A percentile compares a stretch with the other conserved stretches of the same genome.
These are phyloP conservation scores for Sialia sialis DNA, from an alignment of 2,113 vertebrate genomes.

Conservation along the genomic window DNA sequence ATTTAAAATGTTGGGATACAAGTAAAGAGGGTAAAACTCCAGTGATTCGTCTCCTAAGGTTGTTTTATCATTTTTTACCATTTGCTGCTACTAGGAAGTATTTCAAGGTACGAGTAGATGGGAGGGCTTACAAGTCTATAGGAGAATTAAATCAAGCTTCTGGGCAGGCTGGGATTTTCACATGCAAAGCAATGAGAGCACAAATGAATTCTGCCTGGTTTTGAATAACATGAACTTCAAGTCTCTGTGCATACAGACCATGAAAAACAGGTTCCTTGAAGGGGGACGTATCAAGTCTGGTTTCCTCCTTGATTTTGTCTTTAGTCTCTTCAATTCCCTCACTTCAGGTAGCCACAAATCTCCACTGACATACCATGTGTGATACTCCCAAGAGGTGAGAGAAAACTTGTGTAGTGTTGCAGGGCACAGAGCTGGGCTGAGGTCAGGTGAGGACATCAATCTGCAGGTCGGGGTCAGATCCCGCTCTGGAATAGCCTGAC, in stretches of 20 bases:
- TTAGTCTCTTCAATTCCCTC: neutral
- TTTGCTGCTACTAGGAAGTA: neutral
- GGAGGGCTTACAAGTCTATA: neutral
- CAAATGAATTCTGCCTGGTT: neutral
- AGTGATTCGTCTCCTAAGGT: neutral
- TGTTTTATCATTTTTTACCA: neutral
- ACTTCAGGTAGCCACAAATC: neutral
- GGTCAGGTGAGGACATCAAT: neutral
- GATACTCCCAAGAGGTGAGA: neutral
- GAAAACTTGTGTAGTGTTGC: neutral
- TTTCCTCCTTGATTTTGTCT: conserved; percentile 29
- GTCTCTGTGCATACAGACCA: neutral
- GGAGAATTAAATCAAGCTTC: neutral
- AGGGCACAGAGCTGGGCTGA: neutral
- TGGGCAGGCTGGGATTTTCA: neutral
- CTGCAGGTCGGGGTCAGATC: neutral
- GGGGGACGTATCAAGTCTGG: neutral
- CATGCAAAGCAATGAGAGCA: neutral
- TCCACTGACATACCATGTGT: neutral
- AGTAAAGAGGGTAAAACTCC: neutral
- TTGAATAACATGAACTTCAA: conserved; percentile 6
- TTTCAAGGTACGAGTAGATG: neutral
- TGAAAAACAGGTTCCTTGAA: conserved; percentile 41
- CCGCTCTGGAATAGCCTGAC: neutral
- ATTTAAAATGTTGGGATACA: neutral